Evolutionary conservation across 2,888 invertebrate genomes (phyloP), one percentile per base, ranked within the genome.

Genomic region (Hofmannophila pseudospretella): DNA sequence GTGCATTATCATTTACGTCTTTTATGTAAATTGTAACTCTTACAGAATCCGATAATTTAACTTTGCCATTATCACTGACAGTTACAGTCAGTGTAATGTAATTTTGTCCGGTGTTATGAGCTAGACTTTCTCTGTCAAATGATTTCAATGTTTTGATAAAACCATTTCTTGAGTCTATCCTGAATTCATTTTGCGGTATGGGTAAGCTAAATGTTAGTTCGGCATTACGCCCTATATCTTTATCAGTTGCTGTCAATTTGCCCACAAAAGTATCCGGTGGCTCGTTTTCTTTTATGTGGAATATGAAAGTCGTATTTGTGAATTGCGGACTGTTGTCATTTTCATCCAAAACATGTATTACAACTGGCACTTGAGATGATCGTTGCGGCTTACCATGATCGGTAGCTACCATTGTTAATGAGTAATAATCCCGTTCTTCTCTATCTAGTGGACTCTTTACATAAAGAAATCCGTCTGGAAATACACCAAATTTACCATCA

Each of bases 301-400:
- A 97, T 41, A 93, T 93, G 75, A 98, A 99, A 9, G 95, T 95
- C 19, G 92, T 90, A 57, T 98, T 96, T 2, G 93, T 92, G 76
- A 99, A 99, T 67, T 93, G 91, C 0, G 99, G 99, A 19, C 93
- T 91, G 72, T 98, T 97, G 78, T 99, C 98, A 75, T 99, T 99
- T 80, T 98, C 97, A 79, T 98, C 99, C 44, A 96, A 92, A 12
- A 98, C 92, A 65, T 97, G 96, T 44, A 98, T 93, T 10, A 97
- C 95, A 1, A 98, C 94, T 4, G 96, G 96, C 2, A 96, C 97
- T 32, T 93, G 90, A 0, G 97, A 96, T 34, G 92, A 94, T 63
- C 93, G 90, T 27, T 91, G 88, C 23, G 93, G 96, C 46, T 74
- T 82, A 0, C 95, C 97, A 35, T 93, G 90, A 75, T 98, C 98